These are phyloP conservation scores for Camelus bactrianus DNA, from an alignment of 2,113 vertebrate species.

Conservation along the genomic window DNA sequence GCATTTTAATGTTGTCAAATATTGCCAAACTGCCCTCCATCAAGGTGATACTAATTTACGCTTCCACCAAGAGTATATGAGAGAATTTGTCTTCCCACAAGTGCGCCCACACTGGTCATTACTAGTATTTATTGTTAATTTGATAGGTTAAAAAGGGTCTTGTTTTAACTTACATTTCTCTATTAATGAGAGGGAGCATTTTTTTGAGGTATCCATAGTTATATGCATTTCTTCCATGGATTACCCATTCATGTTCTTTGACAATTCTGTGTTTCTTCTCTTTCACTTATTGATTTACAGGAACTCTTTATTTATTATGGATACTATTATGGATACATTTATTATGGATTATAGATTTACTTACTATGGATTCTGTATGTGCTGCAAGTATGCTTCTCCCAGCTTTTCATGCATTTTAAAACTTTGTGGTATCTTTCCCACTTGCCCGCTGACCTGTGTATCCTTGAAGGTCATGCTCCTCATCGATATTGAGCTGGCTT, in stretches of 20 bases:
- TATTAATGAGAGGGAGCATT: neutral
- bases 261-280: neutral
- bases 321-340: neutral
- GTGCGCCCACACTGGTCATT: neutral
- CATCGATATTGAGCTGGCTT: conserved; percentile 98
- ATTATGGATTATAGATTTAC: neutral
- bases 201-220: neutral
- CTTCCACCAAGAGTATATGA: neutral
- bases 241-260: neutral
- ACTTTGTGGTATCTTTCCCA: conserved; percentile 5
- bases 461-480: conserved; percentile 94
- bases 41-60: neutral
- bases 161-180: neutral
- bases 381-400: neutral
- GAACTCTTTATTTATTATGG: neutral
- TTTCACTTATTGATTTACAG: neutral
- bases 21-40: neutral
- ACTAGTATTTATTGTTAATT: neutral
- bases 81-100: neutral
- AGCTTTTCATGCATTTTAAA: neutral
- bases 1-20: neutral
- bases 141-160: neutral
- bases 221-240: neutral
- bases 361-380: neutral
- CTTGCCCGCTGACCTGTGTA: conserved; percentile 14